A percentile compares a stretch with the other conserved stretches of the same genome.
Conservation (phyloP, 2,797 vertebrate genomes). For the Bothrops alternatus region DNA sequence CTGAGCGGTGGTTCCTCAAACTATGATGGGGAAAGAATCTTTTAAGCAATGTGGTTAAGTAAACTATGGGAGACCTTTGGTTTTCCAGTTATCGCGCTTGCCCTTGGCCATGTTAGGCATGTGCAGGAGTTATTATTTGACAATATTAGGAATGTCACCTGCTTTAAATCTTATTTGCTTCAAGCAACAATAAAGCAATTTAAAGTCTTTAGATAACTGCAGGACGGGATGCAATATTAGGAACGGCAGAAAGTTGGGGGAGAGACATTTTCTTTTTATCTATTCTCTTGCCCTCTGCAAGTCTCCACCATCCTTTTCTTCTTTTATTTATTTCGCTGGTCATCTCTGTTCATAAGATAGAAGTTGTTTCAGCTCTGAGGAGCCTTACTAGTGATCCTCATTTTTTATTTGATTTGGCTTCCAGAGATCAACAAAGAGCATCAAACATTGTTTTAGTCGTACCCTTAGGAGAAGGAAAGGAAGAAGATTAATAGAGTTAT, state of each 20-base stretch:
- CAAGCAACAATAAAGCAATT: not conserved
- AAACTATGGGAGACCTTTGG: not conserved
- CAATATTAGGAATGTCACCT: not conserved
- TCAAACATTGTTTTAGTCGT: constrained; percentile 54
- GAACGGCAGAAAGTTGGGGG: not conserved
- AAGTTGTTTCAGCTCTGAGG: constrained; percentile 26
- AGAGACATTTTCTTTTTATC: rapidly evolving
- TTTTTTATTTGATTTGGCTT: constrained; percentile 70
- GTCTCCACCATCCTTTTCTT: rapidly evolving
- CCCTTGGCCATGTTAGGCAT: not conserved
- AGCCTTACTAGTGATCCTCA: constrained; percentile 16
- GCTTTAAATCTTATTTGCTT: not conserved
- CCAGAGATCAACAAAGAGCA: constrained; percentile 59
- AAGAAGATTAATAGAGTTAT: constrained; percentile 63
- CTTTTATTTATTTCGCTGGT: constrained; percentile 1
- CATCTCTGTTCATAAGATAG: constrained; percentile 38
- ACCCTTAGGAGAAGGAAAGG: constrained; percentile 44
- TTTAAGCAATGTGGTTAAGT: not conserved
- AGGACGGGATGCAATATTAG: not conserved
- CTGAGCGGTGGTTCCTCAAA: not conserved
- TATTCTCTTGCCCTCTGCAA: not conserved
- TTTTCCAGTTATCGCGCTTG: not conserved
- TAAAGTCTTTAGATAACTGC: not conserved
- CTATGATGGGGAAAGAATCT: too few relatives aligned
- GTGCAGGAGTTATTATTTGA: not conserved